Conservation (phyloP, 1,140 invertebrate species). For the Trachymyrmex cornetzi region DNA sequence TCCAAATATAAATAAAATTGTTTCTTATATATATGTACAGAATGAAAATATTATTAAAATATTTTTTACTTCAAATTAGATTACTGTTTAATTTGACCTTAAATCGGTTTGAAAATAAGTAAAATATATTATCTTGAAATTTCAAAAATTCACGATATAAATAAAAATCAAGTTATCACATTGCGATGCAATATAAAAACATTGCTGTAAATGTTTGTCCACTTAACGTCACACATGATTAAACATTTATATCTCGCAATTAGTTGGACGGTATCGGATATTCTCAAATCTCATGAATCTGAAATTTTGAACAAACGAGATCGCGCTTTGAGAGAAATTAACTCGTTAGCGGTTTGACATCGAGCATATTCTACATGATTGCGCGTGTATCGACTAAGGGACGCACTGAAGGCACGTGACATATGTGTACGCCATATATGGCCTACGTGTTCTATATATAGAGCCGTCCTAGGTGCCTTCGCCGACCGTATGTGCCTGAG, state of each 20-base stretch:
- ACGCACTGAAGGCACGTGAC: slow-evolving; percentile 27
- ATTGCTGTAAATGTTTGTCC: neutral
- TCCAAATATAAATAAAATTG: neutral
- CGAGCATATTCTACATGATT: slow-evolving; percentile 34
- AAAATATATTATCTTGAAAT: neutral
- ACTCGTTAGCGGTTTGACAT: neutral
- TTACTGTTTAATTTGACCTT: neutral
- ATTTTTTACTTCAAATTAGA: neutral
- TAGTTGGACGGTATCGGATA: neutral
- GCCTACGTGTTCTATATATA: slow-evolving; percentile 24
- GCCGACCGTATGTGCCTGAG: neutral
- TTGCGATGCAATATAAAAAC: neutral
- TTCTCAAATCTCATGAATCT: neutral
- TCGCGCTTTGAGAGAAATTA: neutral
- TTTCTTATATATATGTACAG: neutral
- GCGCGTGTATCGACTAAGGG: slow-evolving; percentile 44
- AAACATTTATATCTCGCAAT: neutral
- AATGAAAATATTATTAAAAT: neutral
- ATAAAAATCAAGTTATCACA: neutral
- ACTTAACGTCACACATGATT: neutral
- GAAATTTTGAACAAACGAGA: neutral
- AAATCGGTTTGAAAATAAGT: neutral
- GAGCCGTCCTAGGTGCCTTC: neutral
- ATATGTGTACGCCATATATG: slow-evolving; percentile 15
- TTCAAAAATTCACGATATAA: neutral